Conservation (phyloP, 2,888 invertebrate species). For the Agrilus mali region DNA sequence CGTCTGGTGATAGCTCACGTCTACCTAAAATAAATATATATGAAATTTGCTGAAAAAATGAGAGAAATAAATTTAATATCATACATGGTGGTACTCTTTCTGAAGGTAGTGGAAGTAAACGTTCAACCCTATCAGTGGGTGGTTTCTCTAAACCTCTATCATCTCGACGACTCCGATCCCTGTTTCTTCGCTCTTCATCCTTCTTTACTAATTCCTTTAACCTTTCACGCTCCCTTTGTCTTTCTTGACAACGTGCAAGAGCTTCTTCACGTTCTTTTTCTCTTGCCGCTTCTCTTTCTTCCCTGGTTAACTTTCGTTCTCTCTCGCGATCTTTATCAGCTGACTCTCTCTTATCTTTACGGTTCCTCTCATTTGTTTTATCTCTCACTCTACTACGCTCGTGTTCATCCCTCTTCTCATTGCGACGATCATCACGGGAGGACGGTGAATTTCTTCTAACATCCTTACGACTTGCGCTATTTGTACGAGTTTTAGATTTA, state of each 20-base stretch:
- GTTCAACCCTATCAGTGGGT: conserved; percentile 42
- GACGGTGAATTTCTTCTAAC: conserved; percentile 31
- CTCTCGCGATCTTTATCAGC: conserved; percentile 47
- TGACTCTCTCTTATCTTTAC: conserved; percentile 42
- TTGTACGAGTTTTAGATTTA: conserved; percentile 23
- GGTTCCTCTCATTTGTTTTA: conserved; percentile 19
- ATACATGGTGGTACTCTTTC: conserved; percentile 40
- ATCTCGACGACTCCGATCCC: conserved; percentile 36
- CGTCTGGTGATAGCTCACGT: conserved; percentile 31
- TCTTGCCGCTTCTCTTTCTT: conserved; percentile 43
- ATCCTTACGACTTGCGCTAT: conserved; percentile 21
- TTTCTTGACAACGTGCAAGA: conserved; percentile 50
- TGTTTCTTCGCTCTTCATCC: conserved; percentile 42
- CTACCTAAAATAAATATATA: conserved; percentile 11
- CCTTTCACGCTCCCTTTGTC: conserved; percentile 41
- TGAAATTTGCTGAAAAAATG: no score
- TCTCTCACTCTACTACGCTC: conserved; percentile 26
- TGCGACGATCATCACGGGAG: conserved; percentile 34
- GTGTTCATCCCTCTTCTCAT: conserved; percentile 37
- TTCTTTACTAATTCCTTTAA: conserved; percentile 35
- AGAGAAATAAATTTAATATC: no score
- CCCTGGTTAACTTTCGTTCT: conserved; percentile 36
- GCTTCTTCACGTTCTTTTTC: conserved; percentile 53
- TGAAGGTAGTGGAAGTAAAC: conserved; percentile 48
- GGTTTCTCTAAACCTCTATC: conserved; percentile 50